Evolutionary conservation across 2,888 invertebrate species (phyloP).

Genomic region (Nymphalis c-album): DNA sequence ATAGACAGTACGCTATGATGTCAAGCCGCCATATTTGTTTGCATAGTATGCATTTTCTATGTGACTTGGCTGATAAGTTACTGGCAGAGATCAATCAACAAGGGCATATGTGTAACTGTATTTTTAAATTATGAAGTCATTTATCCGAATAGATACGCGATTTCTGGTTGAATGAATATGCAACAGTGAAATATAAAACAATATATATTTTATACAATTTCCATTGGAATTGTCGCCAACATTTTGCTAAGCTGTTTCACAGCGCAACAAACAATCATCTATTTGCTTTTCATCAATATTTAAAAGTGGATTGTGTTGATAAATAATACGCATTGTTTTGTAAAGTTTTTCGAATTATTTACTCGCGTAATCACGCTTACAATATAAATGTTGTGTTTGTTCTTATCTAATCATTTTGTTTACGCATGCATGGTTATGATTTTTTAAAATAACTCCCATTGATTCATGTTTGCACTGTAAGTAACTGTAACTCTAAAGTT

Average conservation of each 20-base stretch:
- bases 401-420: slow-evolving; percentile 7
- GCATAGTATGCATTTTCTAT: no score
- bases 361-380: slow-evolving; percentile 4
- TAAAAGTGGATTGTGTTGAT: slow-evolving; percentile 3
- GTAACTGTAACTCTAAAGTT: not conserved
- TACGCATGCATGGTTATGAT: not conserved
- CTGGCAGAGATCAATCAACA: no score
- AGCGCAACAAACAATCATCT: not conserved
- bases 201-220: no score
- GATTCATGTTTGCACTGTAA: not conserved
- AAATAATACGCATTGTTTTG: slow-evolving; percentile 4
- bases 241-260: not conserved
- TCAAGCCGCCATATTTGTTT: no score
- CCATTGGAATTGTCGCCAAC: not conserved
- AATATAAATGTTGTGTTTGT: slow-evolving; percentile 12
- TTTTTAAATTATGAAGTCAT: no score
- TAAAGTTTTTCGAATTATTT: slow-evolving; percentile 12
- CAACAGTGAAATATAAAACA: no score
- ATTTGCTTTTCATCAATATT: slow-evolving; percentile 6
- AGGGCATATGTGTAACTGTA: no score
- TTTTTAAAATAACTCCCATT: not conserved
- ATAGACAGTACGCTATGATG: no score
- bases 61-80: no score
- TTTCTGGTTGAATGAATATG: no score
- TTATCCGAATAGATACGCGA: no score